These are phyloP conservation scores for Macquaria ambigua DNA, from an alignment of 2,113 vertebrate species.

Conservation along the genomic window DNA sequence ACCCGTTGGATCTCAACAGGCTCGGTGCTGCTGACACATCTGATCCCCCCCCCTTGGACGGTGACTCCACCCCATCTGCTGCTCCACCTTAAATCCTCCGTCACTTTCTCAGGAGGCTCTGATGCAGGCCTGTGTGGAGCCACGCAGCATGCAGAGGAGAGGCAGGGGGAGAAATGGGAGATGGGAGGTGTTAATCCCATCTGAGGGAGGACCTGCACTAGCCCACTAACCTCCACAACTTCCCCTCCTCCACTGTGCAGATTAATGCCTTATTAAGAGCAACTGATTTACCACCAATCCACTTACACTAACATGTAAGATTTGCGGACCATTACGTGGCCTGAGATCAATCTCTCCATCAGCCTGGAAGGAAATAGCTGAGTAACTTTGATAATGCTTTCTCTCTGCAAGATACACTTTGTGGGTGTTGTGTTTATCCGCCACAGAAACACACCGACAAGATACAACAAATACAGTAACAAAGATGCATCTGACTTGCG, in stretches of 20 bases:
- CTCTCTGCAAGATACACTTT: not conserved
- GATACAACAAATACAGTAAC: not conserved
- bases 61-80: constrained; percentile 57
- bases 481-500: not conserved
- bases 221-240: constrained; percentile 38
- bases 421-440: not conserved
- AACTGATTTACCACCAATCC: constrained; percentile 82
- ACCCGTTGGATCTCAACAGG: constrained; percentile 17
- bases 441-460: not conserved
- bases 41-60: not conserved
- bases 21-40: constrained; percentile 59
- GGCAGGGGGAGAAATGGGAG: not conserved
- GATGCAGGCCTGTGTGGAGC: not conserved
- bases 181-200: constrained; percentile 62
- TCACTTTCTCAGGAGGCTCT: constrained; percentile 57
- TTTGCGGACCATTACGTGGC: not conserved
- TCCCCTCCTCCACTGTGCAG: constrained; percentile 49
- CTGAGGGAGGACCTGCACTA: constrained; percentile 25
- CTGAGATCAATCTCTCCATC: constrained; percentile 4
- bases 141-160: not conserved
- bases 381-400: not conserved
- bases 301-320: constrained; percentile 74
- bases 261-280: constrained; percentile 83
- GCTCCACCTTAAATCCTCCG: constrained; percentile 40
- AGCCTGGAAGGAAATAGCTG: too few relatives aligned